Percentiles rank a stretch among this genome's conserved stretches.
phyloP scores from a whole-genome alignment of 2,888 invertebrate genomes.

The Rotaria socialis region DNA sequence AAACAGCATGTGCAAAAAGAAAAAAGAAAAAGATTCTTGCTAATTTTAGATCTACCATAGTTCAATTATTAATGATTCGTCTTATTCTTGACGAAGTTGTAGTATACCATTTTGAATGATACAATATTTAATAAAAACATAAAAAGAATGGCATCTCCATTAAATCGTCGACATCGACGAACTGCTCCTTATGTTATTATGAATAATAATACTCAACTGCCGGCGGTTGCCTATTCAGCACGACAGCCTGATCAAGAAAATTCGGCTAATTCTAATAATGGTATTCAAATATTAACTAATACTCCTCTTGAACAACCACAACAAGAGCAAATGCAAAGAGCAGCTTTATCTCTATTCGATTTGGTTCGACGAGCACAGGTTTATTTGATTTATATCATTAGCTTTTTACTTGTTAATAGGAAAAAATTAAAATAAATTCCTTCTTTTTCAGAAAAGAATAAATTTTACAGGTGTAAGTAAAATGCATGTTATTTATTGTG shows the following conservation, averaged over 20 bases:
- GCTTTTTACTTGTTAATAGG: neutral
- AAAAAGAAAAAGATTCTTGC: neutral
- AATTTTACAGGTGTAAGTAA: neutral
- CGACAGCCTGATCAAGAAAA: neutral
- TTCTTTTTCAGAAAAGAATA: neutral
- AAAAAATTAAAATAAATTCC: no score
- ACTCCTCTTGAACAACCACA: neutral
- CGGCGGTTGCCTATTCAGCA: neutral
- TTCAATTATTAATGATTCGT: neutral
- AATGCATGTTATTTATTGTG: neutral
- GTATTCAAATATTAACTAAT: conserved; percentile 2
- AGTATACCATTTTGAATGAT: neutral
- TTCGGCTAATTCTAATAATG: neutral
- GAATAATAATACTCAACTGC: neutral
- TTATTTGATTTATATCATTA: neutral
- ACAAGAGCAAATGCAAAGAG: no score
- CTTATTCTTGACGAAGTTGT: neutral
- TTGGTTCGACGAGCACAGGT: conserved; percentile 13
- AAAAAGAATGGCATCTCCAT: neutral
- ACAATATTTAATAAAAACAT: neutral
- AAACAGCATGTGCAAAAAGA: neutral
- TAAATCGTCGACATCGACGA: neutral
- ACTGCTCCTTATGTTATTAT: neutral
- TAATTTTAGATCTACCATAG: neutral
- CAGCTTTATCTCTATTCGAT: neutral